phyloP scores from a whole-genome alignment of 1,140 invertebrate species.

The Melipona quadrifasciata region DNA sequence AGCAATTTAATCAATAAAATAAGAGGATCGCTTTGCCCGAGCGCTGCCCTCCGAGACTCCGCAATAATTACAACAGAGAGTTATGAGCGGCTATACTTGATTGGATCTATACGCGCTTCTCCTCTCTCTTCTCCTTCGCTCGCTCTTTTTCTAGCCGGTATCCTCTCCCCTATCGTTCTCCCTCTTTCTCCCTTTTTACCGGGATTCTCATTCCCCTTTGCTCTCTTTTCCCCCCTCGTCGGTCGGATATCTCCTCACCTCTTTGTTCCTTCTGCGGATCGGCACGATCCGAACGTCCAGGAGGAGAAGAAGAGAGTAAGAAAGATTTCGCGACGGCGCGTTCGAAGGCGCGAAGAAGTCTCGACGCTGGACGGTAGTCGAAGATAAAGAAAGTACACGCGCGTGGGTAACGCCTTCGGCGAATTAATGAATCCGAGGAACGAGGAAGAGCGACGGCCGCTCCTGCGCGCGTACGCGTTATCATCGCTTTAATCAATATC shows the following conservation, averaged over 20 bases:
- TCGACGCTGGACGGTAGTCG: conserved; percentile 45
- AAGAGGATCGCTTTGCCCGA: conserved; percentile 71
- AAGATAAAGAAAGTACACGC: conserved; percentile 47
- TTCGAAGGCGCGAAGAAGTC: not conserved
- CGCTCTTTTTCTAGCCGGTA: conserved; percentile 6
- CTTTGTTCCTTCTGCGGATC: conserved; percentile 21
- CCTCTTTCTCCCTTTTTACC: not conserved
- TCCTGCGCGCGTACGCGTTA: conserved; percentile 55
- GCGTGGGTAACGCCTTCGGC: conserved; percentile 25
- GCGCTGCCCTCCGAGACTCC: conserved; percentile 69
- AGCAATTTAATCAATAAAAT: conserved; percentile 80
- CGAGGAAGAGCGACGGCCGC: conserved; percentile 53
- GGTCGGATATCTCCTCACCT: conserved; percentile 1
- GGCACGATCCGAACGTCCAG: not conserved
- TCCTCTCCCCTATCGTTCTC: conserved; percentile 38
- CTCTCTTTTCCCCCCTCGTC: not conserved
- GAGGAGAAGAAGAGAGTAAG: not conserved
- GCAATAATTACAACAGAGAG: conserved; percentile 79
- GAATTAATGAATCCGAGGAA: conserved; percentile 69
- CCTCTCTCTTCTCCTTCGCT: conserved; percentile 29
- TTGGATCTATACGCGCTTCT: conserved; percentile 77
- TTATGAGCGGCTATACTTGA: conserved; percentile 77
- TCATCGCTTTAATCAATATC: conserved; percentile 76
- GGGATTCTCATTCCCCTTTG: not conserved
- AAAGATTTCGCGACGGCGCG: not conserved